Evolutionary conservation across 2,888 invertebrate genomes (phyloP), one percentile per base, ranked within the genome.

Genomic region (Habrosyne pyritoides): DNA sequence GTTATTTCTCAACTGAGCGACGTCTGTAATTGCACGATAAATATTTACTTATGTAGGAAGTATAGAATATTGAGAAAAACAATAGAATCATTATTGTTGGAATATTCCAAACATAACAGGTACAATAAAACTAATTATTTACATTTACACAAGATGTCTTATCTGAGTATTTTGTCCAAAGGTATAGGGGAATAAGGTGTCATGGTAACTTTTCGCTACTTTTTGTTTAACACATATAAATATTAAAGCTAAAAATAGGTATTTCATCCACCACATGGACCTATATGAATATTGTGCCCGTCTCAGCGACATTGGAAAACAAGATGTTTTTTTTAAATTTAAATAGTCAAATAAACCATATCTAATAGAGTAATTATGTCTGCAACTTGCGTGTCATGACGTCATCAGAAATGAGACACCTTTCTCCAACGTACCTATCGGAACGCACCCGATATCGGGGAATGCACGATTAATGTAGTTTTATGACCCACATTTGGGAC

Each of bases 351-450:
- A 51, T 49, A 12, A 53, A 26, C 6, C 36, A 21, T 42, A 12
- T 62, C 62, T 59, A 46, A 18, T 18, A 18, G 6, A 46, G 24
- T 50, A 36, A 14, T 7, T 10, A 53, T 14, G 24, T 75, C 77
- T 74, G 22, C 59, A 52, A 26, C 46, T 53, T 59, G 62, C 59
- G 55, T 64, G 61, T 7, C 14, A 36, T 79, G 76, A 81, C 81
- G 79, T 80, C 77, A 81, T 67, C 21, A 57, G 65, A 65, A 64
- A 67, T 71, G 63, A 73, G 69, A 75, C 67, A 66, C 80, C 80
- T 80, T 80, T 80, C 80, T 80, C 79, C 72, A 61, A 61, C 61
- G 18, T 61, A 61, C 65, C 61, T 72, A 73, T 74, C 57, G 66
- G 71, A 72, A 68, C 70, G 75, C 67, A 71, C 66, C 56, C 59